These are phyloP conservation scores for Micropterix aruncella DNA, from an alignment of 2,888 invertebrate genomes.

Conservation along the genomic window DNA sequence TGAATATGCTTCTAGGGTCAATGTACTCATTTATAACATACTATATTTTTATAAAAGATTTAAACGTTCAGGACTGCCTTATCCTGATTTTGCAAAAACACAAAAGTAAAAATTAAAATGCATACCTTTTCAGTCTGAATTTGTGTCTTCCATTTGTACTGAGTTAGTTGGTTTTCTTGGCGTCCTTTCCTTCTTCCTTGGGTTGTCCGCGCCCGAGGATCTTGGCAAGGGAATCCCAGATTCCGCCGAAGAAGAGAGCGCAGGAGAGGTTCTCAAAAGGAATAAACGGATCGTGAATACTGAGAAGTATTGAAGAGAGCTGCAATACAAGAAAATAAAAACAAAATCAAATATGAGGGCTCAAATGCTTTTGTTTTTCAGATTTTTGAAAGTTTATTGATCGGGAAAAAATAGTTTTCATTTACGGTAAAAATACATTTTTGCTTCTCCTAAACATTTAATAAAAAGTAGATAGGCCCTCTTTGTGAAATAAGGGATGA, in stretches of 20 bases:
- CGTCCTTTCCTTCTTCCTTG: conserved; percentile 70
- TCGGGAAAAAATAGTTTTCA: too few relatives aligned
- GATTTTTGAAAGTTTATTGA: too few relatives aligned
- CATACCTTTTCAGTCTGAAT: not conserved
- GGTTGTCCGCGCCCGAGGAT: conserved; percentile 71
- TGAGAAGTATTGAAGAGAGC: conserved; percentile 87
- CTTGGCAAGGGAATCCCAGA: conserved; percentile 93
- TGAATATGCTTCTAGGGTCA: not conserved
- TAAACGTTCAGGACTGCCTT: not conserved
- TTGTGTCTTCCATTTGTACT: too few relatives aligned
- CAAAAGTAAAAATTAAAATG: not conserved
- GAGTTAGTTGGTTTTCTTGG: conserved; percentile 71
- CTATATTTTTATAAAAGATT: too few relatives aligned
- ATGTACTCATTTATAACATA: not conserved
- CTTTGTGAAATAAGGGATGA: too few relatives aligned
- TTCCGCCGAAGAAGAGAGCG: conserved; percentile 92
- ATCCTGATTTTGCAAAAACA: not conserved
- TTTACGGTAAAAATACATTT: too few relatives aligned
- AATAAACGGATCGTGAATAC: conserved; percentile 97
- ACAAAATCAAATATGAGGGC: too few relatives aligned
- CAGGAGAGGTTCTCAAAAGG: conserved; percentile 98
- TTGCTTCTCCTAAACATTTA: too few relatives aligned
- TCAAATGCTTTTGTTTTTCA: too few relatives aligned
- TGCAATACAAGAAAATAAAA: too few relatives aligned
- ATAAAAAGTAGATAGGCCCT: too few relatives aligned